Base-by-base conservation (phyloP, 2,888 invertebrate genomes). In the Ecliptopera silaceata region DNA sequence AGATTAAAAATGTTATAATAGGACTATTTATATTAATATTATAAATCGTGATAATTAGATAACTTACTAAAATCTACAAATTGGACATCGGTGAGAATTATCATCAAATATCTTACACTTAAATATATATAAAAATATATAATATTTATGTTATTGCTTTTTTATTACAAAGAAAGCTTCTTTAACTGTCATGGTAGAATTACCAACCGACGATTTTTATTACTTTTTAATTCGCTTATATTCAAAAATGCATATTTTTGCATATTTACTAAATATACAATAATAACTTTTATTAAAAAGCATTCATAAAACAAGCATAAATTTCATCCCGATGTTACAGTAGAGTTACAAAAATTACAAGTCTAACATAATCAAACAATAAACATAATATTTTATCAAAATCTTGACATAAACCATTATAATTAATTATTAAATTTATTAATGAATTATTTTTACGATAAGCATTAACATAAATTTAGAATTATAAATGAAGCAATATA, bases 21-120 rank as follows among this genome's bases (percentile, higher is more conserved):
- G 10, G 15, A 42, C 8, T 13, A 36, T 5, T 3, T 15, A 36
- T 2, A 12, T 10, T 15, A 36, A 15, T 36, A 15, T 36, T 34
- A 36, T 12, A 13, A 26, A 6, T 3, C 15, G 36, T 36, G 36
- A 36, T 36, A 34, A 22, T n/a, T 26, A 26, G 22, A 15, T 42
- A 32, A 20, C 12, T 18, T 13, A 10, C 15, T 47, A 31, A 18
- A 17, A 43, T 26, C 10, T 42, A 59, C 4, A 12, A 41, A 63
- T 87, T 88, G 90, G 90, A 89, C 90, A 91, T 90, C 79, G 72
- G 88, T 87, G 90, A 88, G 88, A 89, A 91, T 90, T 91, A 89
- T 90, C 90, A 86, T 80, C 64, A 69, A 64, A 61, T 46, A 22
- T 8, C 26, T 8, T 8, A 26, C 26, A 26, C 26, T 26, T 26